Evolutionary conservation across 2,113 vertebrate genomes (phyloP).

Genomic region (Rhynchomys soricoides): DNA sequence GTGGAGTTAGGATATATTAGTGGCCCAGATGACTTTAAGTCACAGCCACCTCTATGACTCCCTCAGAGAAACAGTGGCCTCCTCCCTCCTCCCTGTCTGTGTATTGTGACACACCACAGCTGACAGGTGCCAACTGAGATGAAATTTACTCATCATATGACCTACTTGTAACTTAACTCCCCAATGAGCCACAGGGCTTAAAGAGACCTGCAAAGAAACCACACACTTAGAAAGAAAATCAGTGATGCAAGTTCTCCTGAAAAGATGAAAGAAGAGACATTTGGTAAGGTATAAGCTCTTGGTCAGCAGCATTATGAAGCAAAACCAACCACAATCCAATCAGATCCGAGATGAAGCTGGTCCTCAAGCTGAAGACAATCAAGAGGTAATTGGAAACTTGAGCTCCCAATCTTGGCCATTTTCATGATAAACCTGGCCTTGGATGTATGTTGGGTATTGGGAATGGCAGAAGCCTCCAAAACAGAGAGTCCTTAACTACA

Average conservation of each 20-base stretch:
- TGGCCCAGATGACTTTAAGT: background rate
- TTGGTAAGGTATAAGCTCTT: slow-evolving; percentile 42
- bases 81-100: background rate
- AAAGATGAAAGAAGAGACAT: slow-evolving; percentile 63
- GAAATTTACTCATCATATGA: slow-evolving; percentile 67
- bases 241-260: slow-evolving; percentile 3
- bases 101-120: background rate
- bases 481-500: background rate
- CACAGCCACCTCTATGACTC: background rate
- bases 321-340: slow-evolving; percentile 62
- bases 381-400: slow-evolving; percentile 52
- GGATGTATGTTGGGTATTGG: background rate
- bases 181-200: slow-evolving; percentile 64
- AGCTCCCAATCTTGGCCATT: slow-evolving; percentile 37
- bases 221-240: slow-evolving; percentile 68
- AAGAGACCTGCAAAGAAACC: slow-evolving; percentile 64
- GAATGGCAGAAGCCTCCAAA: slow-evolving; percentile 32
- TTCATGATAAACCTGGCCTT: slow-evolving; percentile 39
- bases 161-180: slow-evolving; percentile 70
- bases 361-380: slow-evolving; percentile 62
- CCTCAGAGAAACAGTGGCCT: background rate
- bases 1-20: slow-evolving; percentile 2
- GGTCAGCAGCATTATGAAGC: slow-evolving; percentile 39
- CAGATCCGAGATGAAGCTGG: slow-evolving; percentile 34
- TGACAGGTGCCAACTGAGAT: slow-evolving; percentile 50